Base-by-base conservation (phyloP, 2,113 vertebrate genomes). In the Tupaia tana region DNA sequence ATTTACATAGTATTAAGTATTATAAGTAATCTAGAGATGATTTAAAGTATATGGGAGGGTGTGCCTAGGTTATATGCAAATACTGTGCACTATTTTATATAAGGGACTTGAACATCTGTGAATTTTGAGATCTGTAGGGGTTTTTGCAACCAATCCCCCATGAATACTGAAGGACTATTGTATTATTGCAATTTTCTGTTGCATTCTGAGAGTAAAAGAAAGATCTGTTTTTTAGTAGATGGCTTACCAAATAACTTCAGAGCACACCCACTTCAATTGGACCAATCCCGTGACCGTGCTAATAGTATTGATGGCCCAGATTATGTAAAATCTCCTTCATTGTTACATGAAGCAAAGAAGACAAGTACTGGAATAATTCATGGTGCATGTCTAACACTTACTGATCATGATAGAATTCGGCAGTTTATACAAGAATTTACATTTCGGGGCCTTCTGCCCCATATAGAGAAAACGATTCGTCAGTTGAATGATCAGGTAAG, bases 361-460 rank as follows among this genome's bases (percentile, higher is more conserved):
- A 70, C 90, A n/a, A 98, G 95, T 93, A 83, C 93, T n/a, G 98
- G 97, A n/a, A 97, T 87, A 0, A 94, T 96, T 96, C 99, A 99
- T 70, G 99, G 99, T 89, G 98, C 98, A 43, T 99, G 99, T 97
- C 98, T 99, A 95, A 99, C 99, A 10, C 99, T 99, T 52, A 99
- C 99, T 7, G 99, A 99, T 98, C 99, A 99, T 0, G 99, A 99
- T 97, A 99, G 99, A 97, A 99, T 99, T 97, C 98, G 99, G 54
- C 99, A 99, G 93, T 99, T 99, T 96, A 98, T 99, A 96, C 99
- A 99, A 89, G 99, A 99, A 97, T 99, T 99, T 97, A 99, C 99
- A 3, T 99, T 99, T 97, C 98, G 99, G 80, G 99, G 99, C 66
- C 99, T 99, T 97, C 94, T 99, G 94, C 99, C 99, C 3, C 99